Evolutionary conservation across 2,797 vertebrate genomes (phyloP), one percentile per base, ranked within the genome.

Genomic region (Picus viridis): DNA sequence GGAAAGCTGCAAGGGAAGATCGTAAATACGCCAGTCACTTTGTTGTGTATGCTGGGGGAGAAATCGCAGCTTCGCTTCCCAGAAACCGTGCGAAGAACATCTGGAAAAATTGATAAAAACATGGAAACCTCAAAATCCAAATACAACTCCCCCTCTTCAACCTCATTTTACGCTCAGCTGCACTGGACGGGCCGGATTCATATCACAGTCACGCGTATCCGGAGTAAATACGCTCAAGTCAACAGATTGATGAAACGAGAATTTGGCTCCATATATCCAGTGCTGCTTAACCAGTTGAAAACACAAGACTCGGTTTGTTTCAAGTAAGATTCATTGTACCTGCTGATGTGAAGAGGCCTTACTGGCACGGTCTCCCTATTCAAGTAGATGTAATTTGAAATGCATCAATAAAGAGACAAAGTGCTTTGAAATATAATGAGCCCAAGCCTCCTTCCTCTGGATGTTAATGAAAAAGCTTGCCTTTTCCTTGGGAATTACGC

Each of bases 81-180:
- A 96, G 94, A 96, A 96, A 92, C 23, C 58, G 73, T 89, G 86
- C 16, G 9, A 96, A 92, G 80, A 92, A 96, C 95, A 96, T 96
- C 93, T 96, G 96, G 93, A 96, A 96, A 96, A 95, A 82, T 13
- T 95, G 96, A 93, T 96, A 89, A 92, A 93, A 34, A 45, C 76
- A 72, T 74, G 32, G 54, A 92, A 91, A 72, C 67, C 81, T 91
- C 70, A 86, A 81, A 92, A 56, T 36, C 54, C 80, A 84, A 94
- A 88, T 49, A 88, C 24, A 94, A n/a, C 71, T 92, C 79, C 93
- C 34, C 15, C 49, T 82, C 62, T 80, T 88, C 69, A 86, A 49
- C 62, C 63, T 74, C 69, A 65, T 89, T 93, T 94, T 82, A 88
- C 0, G 1, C 71, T 93, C 61, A 51, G 80, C 84, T 65, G 88